Base-by-base conservation (phyloP, 2,888 invertebrate genomes). In the Epirrhoe tristata region DNA sequence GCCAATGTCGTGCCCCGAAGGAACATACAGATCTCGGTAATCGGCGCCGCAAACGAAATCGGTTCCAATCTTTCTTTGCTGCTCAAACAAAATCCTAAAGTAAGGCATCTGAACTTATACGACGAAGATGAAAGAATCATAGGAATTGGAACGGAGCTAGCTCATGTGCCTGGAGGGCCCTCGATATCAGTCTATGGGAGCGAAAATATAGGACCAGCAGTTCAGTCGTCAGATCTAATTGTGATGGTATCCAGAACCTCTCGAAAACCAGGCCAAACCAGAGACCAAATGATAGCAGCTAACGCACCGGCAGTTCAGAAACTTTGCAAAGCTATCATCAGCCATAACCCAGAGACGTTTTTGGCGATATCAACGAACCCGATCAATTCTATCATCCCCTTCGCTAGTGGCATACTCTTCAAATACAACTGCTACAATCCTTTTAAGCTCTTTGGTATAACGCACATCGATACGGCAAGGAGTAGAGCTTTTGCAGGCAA, bases 321-420 rank as follows among this genome's bases (percentile, higher is more conserved):
- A 51, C 69, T 89, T 24, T 89, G 88, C 65, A 79, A 72, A 68
- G 81, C 82, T 16, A 75, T 90, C 14, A 79, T 84, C 10, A 80
- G 82, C 32, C 70, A 81, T 56, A 89, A 88, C 56, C 82, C 83
- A 31, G 75, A 80, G 6, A 84, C 86, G 1, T 84, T 90, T 58
- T 69, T 90, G 48, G 90, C 85, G 1, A 82, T 90, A 7, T 79
- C 87, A 2, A 85, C 88, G 1, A 88, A 81, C 67, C 90, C 89
- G 3, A 75, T 90, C 12, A 90, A 90, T 67, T 84, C 82, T 10
- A 81, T 89, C 7, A 73, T 90, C 12, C 90, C 90, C 6, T 88
- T 88, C 67, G 87, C 84, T 6, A 84, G 86, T 67, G 67, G 79
- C 12, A 63, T 89, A 12, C 75, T 90, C 60, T 74, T 74, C 50